Evolutionary conservation across 2,888 invertebrate species (phyloP).

Genomic region (Neoitamus cyanurus): DNA sequence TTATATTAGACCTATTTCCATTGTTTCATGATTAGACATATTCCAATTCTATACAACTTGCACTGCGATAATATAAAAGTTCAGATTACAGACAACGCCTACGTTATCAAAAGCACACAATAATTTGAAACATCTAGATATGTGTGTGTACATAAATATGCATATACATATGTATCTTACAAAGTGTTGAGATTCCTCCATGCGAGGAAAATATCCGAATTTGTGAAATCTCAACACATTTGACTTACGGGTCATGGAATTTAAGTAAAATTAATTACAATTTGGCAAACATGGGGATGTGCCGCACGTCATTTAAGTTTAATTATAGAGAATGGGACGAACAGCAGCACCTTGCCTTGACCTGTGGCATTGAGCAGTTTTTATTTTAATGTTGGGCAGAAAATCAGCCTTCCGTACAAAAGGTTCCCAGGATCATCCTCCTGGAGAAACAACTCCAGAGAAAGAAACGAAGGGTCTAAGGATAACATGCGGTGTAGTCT

Average conservation of each 20-base stretch:
- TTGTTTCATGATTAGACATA: too few species aligned
- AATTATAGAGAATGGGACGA: neutral
- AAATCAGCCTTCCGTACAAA: neutral
- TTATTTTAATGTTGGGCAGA: neutral
- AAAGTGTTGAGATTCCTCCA: neutral
- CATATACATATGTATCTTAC: too few species aligned
- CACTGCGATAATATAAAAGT: too few species aligned
- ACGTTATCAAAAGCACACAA: too few species aligned
- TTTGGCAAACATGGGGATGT: neutral
- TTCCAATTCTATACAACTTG: too few species aligned
- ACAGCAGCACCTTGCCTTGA: neutral
- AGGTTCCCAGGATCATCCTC: neutral
- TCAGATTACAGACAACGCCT: too few species aligned
- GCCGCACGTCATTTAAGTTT: neutral
- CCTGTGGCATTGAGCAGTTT: neutral
- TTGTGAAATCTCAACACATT: neutral
- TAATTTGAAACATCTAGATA: too few species aligned
- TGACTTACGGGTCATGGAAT: neutral
- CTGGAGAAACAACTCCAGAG: neutral
- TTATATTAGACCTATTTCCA: too few species aligned
- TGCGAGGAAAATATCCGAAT: neutral
- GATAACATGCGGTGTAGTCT: conserved; percentile 23
- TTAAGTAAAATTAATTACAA: neutral
- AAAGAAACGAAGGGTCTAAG: conserved; percentile 27
- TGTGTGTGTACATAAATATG: too few species aligned